phyloP scores from a whole-genome alignment of 2,113 vertebrate species.

The Galeopterus variegatus region DNA sequence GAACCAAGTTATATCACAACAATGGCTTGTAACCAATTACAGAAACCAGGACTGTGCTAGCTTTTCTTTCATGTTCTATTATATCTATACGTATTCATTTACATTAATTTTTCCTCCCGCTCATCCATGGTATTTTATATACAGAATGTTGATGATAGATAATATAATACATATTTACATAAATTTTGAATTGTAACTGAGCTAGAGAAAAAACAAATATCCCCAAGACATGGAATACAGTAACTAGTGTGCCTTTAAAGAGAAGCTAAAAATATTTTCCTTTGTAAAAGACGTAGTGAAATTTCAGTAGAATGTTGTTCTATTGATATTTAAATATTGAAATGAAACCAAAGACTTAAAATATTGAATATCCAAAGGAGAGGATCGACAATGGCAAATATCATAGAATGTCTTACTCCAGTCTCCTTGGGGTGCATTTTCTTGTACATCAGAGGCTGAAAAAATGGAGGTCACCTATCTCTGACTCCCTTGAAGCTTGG shows the following conservation, averaged over 20 bases:
- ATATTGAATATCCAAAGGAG: background rate
- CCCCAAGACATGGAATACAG: background rate
- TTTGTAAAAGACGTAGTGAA: background rate
- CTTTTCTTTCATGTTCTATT: background rate
- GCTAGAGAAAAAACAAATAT: background rate
- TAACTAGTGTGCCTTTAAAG: background rate
- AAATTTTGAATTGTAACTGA: background rate
- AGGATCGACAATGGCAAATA: background rate
- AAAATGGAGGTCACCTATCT: background rate
- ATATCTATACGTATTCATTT: background rate
- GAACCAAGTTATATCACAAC: background rate
- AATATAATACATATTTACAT: background rate
- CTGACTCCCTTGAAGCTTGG: background rate
- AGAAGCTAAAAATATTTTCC: background rate
- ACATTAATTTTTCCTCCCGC: background rate
- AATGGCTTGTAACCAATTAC: background rate
- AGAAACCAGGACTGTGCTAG: background rate
- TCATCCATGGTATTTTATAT: background rate
- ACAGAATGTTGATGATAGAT: background rate
- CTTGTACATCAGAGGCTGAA: background rate
- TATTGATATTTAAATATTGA: background rate
- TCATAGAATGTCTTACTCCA: background rate
- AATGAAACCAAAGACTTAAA: background rate
- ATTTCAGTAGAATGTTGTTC: background rate
- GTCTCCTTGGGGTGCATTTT: background rate